Percentiles rank a stretch among this genome's conserved stretches.
These are phyloP conservation scores for Blastomussa wellsi DNA, from an alignment of 92 coral and sea anemone species.

Conservation along the genomic window DNA sequence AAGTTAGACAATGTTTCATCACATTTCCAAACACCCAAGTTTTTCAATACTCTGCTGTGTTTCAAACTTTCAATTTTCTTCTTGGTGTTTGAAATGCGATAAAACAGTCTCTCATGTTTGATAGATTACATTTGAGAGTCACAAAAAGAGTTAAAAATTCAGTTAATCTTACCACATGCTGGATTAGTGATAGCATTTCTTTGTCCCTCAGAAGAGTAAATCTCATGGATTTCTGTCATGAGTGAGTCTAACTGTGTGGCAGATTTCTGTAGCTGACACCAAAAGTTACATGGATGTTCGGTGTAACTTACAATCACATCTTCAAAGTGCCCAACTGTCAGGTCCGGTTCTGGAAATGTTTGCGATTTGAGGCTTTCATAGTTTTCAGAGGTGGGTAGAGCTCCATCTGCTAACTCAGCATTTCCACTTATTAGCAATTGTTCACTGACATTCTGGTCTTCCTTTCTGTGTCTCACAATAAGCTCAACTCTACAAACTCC, in stretches of 20 bases:
- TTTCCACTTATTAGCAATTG: constrained; percentile 66
- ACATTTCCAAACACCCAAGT: too few species aligned
- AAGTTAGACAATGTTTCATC: too few species aligned
- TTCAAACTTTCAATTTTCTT: too few species aligned
- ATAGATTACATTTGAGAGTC: too few species aligned
- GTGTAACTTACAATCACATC: constrained; percentile 83
- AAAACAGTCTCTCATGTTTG: background rate
- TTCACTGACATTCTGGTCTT: constrained; percentile 78
- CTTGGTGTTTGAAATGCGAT: background rate
- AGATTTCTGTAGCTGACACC: constrained; percentile 87
- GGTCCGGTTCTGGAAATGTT: constrained; percentile 54
- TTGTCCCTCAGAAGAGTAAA: constrained; percentile 53
- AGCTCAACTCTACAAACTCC: constrained; percentile 77
- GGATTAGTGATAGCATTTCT: constrained; percentile 53
- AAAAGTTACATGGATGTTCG: constrained; percentile 81
- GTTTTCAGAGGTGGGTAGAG: constrained; percentile 61
- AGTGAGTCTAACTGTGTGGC: constrained; percentile 66
- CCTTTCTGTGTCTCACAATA: constrained; percentile 49
- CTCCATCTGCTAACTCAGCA: constrained; percentile 74
- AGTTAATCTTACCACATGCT: constrained; percentile 56
- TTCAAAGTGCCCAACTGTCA: constrained; percentile 77
- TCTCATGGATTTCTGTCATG: constrained; percentile 70
- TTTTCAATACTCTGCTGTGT: too few species aligned
- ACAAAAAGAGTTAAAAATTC: background rate
- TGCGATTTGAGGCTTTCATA: constrained; percentile 55